These are phyloP conservation scores for Cryptomyrus ogoouensis DNA, from an alignment of 2,113 vertebrate genomes.

Conservation along the genomic window DNA sequence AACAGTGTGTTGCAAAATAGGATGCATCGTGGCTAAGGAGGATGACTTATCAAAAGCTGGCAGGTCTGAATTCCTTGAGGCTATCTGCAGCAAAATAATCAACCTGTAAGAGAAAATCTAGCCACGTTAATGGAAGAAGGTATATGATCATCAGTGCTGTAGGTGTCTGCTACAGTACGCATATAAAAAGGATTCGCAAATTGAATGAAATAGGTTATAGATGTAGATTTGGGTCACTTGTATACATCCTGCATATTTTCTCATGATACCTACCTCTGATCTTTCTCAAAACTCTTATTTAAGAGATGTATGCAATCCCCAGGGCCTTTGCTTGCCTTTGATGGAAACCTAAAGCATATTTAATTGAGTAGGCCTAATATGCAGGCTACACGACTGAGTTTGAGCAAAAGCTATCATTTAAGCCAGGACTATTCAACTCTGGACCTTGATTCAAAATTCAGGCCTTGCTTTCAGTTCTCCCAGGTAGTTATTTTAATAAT, in stretches of 20 bases:
- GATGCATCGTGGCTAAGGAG: neutral
- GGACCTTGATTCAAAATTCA: neutral
- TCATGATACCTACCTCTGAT: neutral
- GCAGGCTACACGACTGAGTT: neutral
- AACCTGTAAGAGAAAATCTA: neutral
- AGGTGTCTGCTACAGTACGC: neutral
- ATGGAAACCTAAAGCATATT: neutral
- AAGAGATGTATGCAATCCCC: neutral
- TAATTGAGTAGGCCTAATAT: neutral
- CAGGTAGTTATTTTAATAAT: neutral
- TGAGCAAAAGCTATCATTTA: neutral
- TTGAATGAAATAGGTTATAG: neutral
- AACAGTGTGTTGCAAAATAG: neutral
- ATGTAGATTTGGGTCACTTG: neutral
- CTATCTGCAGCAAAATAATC: neutral
- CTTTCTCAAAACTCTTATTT: neutral
- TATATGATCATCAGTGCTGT: neutral
- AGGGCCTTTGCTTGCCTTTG: neutral
- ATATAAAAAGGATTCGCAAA: neutral
- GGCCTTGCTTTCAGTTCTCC: neutral
- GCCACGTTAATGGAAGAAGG: neutral
- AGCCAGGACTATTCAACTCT: neutral
- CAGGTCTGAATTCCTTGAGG: neutral
- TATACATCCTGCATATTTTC: neutral
- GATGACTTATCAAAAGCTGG: constrained; percentile 4